Evolutionary conservation across 2,113 vertebrate species (phyloP).

Genomic region (Hippolais icterina): DNA sequence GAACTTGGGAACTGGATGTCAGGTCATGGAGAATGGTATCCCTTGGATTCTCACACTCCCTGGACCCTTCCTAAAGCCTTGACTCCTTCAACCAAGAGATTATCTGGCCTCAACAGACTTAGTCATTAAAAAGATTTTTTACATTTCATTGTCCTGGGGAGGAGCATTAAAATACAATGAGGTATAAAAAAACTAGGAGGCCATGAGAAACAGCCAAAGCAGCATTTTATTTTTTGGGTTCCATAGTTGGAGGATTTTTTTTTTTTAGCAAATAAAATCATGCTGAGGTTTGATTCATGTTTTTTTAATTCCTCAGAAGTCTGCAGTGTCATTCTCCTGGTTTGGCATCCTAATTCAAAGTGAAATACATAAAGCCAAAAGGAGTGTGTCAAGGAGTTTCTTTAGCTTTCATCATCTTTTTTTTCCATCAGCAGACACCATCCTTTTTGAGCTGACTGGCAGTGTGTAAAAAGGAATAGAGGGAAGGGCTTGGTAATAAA

Average conservation of each 20-base stretch:
- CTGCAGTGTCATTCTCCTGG: constrained; percentile 48
- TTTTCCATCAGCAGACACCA: background rate
- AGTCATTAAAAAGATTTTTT: background rate
- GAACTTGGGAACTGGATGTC: background rate
- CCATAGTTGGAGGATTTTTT: background rate
- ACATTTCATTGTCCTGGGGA: background rate
- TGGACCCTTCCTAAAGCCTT: background rate
- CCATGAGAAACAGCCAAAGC: background rate
- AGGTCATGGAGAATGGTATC: background rate
- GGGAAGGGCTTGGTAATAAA: constrained; percentile 1
- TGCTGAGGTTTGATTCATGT: constrained; percentile 13
- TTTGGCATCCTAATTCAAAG: constrained; percentile 52
- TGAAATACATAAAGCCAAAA: constrained; percentile 14
- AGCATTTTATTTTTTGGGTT: background rate
- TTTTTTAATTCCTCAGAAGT: constrained; percentile 46
- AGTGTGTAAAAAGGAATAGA: background rate
- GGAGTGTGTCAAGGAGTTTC: constrained; percentile 38
- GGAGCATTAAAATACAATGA: background rate
- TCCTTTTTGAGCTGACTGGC: background rate
- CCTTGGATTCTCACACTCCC: background rate
- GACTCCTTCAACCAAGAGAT: background rate
- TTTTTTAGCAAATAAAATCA: background rate
- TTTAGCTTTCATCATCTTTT: constrained; percentile 47
- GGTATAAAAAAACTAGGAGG: background rate
- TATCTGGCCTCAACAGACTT: background rate